Conservation (phyloP, 1,140 invertebrate genomes). For the Tetramorium simillimum region DNA sequence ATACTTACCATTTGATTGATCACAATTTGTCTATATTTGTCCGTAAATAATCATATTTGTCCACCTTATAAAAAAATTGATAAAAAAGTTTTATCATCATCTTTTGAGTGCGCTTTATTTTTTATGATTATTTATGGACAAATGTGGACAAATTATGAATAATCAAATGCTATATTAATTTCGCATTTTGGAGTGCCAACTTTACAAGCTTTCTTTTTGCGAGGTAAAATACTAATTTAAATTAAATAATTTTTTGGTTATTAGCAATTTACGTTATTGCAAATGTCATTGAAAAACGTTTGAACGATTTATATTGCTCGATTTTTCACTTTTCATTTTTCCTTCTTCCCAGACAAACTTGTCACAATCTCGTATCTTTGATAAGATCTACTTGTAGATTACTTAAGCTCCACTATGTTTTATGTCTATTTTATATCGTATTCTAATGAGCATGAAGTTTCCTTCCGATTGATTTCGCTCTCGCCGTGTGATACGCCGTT, state of each 20-base stretch:
- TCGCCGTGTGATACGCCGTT: conserved; percentile 7
- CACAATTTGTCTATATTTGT: too few relatives aligned
- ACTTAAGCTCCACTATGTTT: conserved; percentile 5
- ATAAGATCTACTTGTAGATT: not conserved
- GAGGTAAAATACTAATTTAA: not conserved
- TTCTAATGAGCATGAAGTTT: not conserved
- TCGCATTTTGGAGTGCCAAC: too few relatives aligned
- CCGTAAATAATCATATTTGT: too few relatives aligned
- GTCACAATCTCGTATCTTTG: not conserved
- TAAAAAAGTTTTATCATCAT: too few relatives aligned
- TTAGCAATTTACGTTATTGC: not conserved
- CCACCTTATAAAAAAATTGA: too few relatives aligned
- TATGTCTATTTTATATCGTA: not conserved
- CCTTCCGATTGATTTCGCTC: conserved; percentile 32
- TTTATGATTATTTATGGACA: too few relatives aligned
- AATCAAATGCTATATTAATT: too few relatives aligned
- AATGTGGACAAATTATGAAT: too few relatives aligned
- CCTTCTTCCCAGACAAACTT: not conserved
- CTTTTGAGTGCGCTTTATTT: too few relatives aligned
- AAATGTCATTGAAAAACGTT: not conserved
- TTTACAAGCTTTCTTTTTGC: too few relatives aligned
- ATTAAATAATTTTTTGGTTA: too few relatives aligned
- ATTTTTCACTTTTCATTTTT: not conserved
- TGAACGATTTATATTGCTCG: not conserved
- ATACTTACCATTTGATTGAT: too few relatives aligned